These are phyloP conservation scores for Hydrolagus affinis DNA, from an alignment of 2,113 vertebrate species.

Conservation along the genomic window DNA sequence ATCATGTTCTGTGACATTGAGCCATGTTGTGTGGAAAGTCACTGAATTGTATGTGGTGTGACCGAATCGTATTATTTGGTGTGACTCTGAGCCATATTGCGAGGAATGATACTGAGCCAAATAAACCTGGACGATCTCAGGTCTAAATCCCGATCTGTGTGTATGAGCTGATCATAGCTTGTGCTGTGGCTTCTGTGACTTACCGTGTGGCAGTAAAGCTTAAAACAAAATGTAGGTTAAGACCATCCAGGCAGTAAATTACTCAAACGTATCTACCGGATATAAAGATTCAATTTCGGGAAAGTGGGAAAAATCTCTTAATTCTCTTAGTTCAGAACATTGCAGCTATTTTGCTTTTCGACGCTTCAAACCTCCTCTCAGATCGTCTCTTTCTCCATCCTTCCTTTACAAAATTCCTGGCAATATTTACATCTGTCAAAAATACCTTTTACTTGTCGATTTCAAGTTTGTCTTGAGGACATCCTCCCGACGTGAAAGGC, in stretches of 20 bases:
- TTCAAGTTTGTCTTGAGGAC: neutral
- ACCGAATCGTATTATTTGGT: too few relatives aligned
- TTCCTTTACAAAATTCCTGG: neutral
- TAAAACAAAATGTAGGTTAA: neutral
- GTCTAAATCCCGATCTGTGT: neutral
- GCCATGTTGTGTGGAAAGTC: too few relatives aligned
- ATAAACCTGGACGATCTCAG: too few relatives aligned
- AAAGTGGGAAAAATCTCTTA: neutral
- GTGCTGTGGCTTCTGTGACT: neutral
- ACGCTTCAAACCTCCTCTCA: conserved; percentile 5
- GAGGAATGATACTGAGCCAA: too few relatives aligned
- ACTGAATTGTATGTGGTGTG: too few relatives aligned
- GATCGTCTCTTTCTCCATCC: neutral
- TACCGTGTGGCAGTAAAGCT: neutral
- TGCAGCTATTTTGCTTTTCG: neutral
- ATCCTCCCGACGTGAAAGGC: too few relatives aligned
- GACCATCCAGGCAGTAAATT: neutral
- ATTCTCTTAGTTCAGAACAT: neutral
- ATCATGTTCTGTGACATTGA: too few relatives aligned
- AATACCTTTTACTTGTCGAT: neutral
- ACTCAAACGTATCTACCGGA: neutral
- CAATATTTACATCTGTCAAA: neutral
- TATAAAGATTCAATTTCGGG: neutral
- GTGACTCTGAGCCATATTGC: too few relatives aligned
- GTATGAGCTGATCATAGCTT: neutral